Percentiles rank a stretch among this genome's conserved stretches.
Evolutionary conservation across 1,140 invertebrate species (phyloP).

Genomic region (Cydia splendana): DNA sequence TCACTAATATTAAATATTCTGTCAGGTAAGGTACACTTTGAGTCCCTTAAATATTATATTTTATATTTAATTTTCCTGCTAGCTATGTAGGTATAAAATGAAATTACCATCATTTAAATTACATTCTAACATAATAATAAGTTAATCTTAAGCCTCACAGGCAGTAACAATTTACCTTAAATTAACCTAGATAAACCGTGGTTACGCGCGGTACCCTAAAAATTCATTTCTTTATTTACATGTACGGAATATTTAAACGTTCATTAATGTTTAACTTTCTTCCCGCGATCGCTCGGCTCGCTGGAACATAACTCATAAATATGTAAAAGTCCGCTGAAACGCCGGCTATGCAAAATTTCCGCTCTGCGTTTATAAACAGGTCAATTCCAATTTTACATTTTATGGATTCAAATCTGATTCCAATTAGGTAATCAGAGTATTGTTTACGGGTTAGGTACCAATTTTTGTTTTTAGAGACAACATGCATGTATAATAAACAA

Average conservation of each 20-base stretch:
- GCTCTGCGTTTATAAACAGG: constrained; percentile 56
- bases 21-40: background rate
- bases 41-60: background rate
- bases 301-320: constrained; percentile 75
- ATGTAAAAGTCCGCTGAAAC: constrained; percentile 67
- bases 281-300: constrained; percentile 60
- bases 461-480: background rate
- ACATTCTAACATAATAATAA: background rate
- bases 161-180: constrained; percentile 10
- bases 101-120: background rate
- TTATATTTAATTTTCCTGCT: no score
- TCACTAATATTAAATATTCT: background rate
- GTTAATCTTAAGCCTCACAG: background rate
- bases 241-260: constrained; percentile 73
- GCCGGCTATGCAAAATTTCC: constrained; percentile 66
- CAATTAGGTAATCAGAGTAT: constrained; percentile 28
- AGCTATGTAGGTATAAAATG: background rate
- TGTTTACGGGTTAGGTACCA: no score
- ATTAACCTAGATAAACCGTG: constrained; percentile 4
- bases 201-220: constrained; percentile 43
- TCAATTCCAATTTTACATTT: constrained; percentile 65
- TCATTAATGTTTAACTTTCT: constrained; percentile 78
- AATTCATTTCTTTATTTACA: constrained; percentile 74
- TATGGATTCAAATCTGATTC: constrained; percentile 50
- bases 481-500: no score